Evolutionary conservation across 2,797 vertebrate species (phyloP), one percentile per base, ranked within the genome.

Genomic region (Sardinella longiceps): DNA sequence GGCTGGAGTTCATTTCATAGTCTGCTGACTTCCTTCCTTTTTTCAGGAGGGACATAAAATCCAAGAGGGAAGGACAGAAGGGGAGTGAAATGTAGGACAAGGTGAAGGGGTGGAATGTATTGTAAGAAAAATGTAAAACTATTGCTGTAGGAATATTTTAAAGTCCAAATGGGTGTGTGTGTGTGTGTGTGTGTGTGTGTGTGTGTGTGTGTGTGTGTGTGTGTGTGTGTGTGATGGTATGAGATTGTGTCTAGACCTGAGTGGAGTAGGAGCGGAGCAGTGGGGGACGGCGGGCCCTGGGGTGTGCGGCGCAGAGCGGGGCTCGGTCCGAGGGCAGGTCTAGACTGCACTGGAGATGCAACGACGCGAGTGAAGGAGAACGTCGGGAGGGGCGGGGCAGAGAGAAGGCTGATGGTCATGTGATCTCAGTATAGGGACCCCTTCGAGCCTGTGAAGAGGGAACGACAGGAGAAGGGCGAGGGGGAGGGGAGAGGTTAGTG

Each of bases 401-500:
- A 91, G 95, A 94, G 93, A 92, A 92, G 96, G 95, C 94, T 97
- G 96, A 95, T 96, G 94, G 95, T 98, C 97, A 97, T 95, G 97
- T 96, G 95, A 97, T 96, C 96, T 97, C 95, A 95, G 96, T 91
- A 96, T 96, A 96, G 88, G 92, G 93, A 96, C 95, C 89, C 95
- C 96, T 92, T 95, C 94, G 92, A 96, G 94, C 94, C 97, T 98
- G 89, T 58, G 74, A 84, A 58, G n/a, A 81, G 63, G 83, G 80
- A 39, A 51, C 58, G 30, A 83, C 18, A 60, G 12, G 33, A 87
- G 48, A 86, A 4, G 46, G n/a, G n/a, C n/a, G n/a, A n/a, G n/a
- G 85, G 39, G 84, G 25, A 50, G 81, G 85, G n/a, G 28, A 23
- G 5, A 10, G 33, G 70, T 77, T 77, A 77, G 18, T 43, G 56